Percentiles rank a stretch among this genome's conserved stretches.
phyloP scores from a whole-genome alignment of 1,140 invertebrate genomes.

The Contarinia nasturtii region DNA sequence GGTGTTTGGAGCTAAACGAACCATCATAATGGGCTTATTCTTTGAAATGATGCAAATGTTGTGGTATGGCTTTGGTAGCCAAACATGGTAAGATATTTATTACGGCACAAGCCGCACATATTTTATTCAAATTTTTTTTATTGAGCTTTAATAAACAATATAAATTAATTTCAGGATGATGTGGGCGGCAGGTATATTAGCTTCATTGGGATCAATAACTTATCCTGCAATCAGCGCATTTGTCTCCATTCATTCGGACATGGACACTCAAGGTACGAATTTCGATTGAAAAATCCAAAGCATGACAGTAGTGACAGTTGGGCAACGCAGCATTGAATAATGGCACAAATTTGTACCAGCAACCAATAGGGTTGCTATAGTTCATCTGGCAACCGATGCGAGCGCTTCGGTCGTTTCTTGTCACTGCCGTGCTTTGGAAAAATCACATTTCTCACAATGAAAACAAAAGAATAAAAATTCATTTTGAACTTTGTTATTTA shows the following conservation, averaged over 20 bases:
- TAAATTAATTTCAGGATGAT: constrained; percentile 66
- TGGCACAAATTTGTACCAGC: too few species aligned
- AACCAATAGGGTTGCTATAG: too few species aligned
- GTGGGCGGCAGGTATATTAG: constrained; percentile 93
- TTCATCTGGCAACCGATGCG: too few species aligned
- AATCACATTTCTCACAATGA: neutral
- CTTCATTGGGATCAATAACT: constrained; percentile 84
- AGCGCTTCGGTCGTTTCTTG: too few species aligned
- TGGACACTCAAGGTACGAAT: constrained; percentile 75
- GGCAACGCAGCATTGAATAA: too few species aligned
- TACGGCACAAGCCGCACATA: neutral
- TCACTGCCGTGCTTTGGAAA: too few species aligned
- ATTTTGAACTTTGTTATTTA: neutral
- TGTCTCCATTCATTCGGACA: constrained; percentile 89
- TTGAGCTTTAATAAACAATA: neutral
- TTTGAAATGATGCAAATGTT: constrained; percentile 94
- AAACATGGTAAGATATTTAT: constrained; percentile 24
- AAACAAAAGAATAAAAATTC: neutral
- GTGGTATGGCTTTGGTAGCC: constrained; percentile 79
- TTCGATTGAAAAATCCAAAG: too few species aligned
- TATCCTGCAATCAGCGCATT: constrained; percentile 99
- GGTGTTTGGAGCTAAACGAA: constrained; percentile 79
- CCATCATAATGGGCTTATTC: constrained; percentile 88
- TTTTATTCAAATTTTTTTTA: neutral
- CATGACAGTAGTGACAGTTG: too few species aligned